A percentile compares a stretch with the other conserved stretches of the same genome.
Conservation (phyloP, 1,140 invertebrate genomes). For the Ectropis grisescens region DNA sequence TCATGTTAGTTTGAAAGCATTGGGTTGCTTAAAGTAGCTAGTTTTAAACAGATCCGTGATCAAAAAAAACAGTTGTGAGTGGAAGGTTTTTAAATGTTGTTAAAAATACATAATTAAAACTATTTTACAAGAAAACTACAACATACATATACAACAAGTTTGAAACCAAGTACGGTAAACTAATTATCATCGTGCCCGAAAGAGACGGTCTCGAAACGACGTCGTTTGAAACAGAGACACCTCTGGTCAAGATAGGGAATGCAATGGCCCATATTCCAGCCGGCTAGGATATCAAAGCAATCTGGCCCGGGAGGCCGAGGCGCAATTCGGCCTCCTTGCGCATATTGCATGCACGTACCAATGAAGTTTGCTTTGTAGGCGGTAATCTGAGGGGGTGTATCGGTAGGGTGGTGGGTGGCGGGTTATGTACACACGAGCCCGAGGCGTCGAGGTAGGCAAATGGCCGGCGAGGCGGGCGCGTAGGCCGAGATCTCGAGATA, state of each 20-base stretch:
- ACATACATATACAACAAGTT: too few species aligned
- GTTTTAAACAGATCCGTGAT: too few species aligned
- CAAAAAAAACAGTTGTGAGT: too few species aligned
- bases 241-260: constrained; percentile 8
- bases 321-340: constrained; percentile 60
- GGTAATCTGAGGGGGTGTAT: constrained; percentile 66
- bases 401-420: constrained; percentile 46
- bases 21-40: too few species aligned
- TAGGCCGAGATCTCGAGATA: constrained; percentile 65
- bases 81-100: too few species aligned
- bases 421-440: constrained; percentile 65
- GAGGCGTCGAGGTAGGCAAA: constrained; percentile 66
- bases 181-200: too few species aligned
- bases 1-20: too few species aligned
- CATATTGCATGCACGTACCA: constrained; percentile 68
- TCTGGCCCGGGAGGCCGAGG: constrained; percentile 36
- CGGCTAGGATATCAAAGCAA: constrained; percentile 54
- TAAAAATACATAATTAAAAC: too few species aligned
- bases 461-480: constrained; percentile 55
- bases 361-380: constrained; percentile 69
- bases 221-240: too few species aligned
- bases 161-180: too few species aligned
- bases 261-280: constrained; percentile 37
- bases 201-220: too few species aligned
- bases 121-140: too few species aligned